Evolutionary conservation across 2,888 invertebrate species (phyloP).

Genomic region (Alviniconcha strummeri): DNA sequence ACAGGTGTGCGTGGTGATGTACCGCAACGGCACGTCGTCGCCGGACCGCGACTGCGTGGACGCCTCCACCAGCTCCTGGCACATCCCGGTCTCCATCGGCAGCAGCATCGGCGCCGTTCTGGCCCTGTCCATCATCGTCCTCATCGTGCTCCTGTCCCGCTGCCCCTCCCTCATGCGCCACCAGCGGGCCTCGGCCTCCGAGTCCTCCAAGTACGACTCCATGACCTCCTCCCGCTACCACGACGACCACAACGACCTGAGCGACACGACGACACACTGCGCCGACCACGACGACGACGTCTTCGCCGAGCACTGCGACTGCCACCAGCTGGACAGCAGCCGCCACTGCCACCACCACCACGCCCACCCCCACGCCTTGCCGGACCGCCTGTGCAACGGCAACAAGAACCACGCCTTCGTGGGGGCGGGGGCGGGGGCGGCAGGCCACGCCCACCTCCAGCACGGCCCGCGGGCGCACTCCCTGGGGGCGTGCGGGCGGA

Average conservation of each 20-base stretch:
- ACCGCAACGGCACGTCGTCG: conserved; percentile 54
- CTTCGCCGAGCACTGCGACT: conserved; percentile 40
- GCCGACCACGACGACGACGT: conserved; percentile 50
- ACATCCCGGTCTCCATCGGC: conserved; percentile 67
- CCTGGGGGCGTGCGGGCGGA: conserved; percentile 36
- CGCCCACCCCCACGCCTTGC: conserved; percentile 37
- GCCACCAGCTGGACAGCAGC: conserved; percentile 26
- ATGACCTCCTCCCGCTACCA: conserved; percentile 65
- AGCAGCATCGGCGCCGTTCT: conserved; percentile 67
- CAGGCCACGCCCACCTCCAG: conserved; percentile 20
- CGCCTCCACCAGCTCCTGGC: conserved; percentile 66
- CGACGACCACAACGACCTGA: conserved; percentile 63
- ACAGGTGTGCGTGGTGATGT: conserved; percentile 61
- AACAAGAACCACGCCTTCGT: conserved; percentile 30
- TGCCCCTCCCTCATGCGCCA: conserved; percentile 51
- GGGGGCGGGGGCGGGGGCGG: not conserved
- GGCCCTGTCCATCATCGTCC: conserved; percentile 64
- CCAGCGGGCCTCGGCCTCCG: conserved; percentile 44
- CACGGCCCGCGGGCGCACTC: conserved; percentile 28
- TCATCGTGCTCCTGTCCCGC: conserved; percentile 62
- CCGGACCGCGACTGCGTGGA: conserved; percentile 59
- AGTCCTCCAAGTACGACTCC: conserved; percentile 61
- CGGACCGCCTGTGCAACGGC: conserved; percentile 36
- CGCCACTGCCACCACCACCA: conserved; percentile 35
- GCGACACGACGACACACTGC: conserved; percentile 63